Conservation (phyloP, 2,113 vertebrate genomes). For the Drymodes brunneopygia region DNA sequence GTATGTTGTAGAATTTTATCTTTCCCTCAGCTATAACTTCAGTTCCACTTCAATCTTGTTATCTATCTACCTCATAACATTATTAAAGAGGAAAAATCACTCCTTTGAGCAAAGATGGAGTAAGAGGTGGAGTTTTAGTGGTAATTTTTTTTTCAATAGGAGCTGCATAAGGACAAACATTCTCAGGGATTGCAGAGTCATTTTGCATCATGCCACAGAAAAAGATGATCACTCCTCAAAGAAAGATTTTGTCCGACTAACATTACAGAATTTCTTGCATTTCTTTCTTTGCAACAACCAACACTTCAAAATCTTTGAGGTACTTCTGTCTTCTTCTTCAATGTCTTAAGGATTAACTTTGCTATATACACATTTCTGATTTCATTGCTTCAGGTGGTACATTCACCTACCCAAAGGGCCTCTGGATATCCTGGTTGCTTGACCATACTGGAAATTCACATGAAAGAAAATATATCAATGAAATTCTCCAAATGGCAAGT, state of each 20-base stretch:
- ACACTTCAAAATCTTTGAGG: neutral
- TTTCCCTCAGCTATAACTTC: neutral
- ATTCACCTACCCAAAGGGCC: neutral
- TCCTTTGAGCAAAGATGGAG: neutral
- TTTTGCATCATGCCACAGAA: neutral
- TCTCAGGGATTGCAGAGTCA: neutral
- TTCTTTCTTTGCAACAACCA: neutral
- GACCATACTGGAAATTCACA: neutral
- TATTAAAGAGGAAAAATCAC: neutral
- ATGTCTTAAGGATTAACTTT: neutral
- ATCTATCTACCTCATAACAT: neutral
- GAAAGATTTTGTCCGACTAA: neutral
- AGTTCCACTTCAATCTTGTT: neutral
- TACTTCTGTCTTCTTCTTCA: neutral
- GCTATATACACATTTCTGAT: neutral
- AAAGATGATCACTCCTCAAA: neutral
- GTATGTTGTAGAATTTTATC: neutral
- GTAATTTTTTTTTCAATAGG: neutral
- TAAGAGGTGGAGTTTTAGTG: neutral
- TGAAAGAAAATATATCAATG: neutral
- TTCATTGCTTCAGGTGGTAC: neutral
- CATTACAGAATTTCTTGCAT: neutral
- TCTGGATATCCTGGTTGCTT: neutral
- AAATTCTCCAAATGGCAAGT: constrained; percentile 10
- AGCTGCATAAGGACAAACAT: neutral